phyloP scores from a whole-genome alignment of 1,140 invertebrate genomes.

The Drosophila saltans region DNA sequence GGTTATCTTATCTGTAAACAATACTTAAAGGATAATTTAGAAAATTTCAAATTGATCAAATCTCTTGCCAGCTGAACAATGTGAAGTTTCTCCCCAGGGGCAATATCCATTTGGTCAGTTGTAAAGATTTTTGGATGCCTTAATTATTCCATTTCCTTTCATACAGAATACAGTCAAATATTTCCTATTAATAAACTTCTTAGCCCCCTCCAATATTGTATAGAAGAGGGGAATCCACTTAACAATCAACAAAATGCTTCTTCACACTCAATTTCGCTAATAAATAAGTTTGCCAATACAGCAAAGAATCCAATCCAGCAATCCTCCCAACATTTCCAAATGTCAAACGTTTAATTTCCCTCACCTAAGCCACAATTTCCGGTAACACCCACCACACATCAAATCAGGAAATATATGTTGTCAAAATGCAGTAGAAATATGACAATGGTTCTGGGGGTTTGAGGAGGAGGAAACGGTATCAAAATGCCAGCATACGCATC shows the following conservation, averaged over 20 bases:
- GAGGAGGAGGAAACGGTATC: slow-evolving; percentile 24
- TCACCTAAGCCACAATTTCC: slow-evolving; percentile 72
- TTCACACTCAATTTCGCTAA: slow-evolving; percentile 70
- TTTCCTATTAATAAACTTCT: slow-evolving; percentile 20
- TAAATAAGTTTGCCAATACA: slow-evolving; percentile 58
- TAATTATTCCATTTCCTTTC: too few relatives aligned
- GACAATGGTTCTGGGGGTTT: slow-evolving; percentile 45
- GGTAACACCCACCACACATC: slow-evolving; percentile 70
- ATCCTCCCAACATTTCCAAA: slow-evolving; percentile 17
- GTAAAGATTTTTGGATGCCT: too few relatives aligned
- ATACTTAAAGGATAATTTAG: too few relatives aligned
- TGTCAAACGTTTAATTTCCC: slow-evolving; percentile 68
- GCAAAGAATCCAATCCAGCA: slow-evolving; percentile 43
- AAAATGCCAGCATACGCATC: slow-evolving; percentile 69
- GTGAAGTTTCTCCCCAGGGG: too few relatives aligned
- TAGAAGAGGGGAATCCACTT: slow-evolving; percentile 50
- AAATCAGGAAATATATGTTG: slow-evolving; percentile 69
- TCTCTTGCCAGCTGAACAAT: too few relatives aligned
- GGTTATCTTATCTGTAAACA: too few relatives aligned
- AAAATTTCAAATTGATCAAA: too few relatives aligned
- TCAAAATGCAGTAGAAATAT: slow-evolving; percentile 68
- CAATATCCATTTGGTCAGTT: too few relatives aligned
- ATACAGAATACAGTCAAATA: neutral
- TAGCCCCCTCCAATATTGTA: neutral
- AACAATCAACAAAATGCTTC: slow-evolving; percentile 41